Evolutionary conservation across 2,888 invertebrate species (phyloP).

Genomic region (Drosophila meridionalis): DNA sequence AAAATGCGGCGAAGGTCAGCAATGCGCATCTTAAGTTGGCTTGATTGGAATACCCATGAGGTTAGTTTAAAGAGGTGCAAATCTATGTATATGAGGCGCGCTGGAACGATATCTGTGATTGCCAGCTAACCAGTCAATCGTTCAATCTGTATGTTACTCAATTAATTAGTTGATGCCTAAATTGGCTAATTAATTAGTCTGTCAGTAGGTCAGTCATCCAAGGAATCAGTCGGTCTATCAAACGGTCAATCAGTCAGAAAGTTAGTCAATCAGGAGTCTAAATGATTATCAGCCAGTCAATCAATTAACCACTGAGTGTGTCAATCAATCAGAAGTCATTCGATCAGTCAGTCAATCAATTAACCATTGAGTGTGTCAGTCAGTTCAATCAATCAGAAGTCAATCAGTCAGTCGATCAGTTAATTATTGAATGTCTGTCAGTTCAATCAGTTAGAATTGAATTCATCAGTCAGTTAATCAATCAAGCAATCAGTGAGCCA

Average conservation of each 20-base stretch:
- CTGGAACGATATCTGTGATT: neutral
- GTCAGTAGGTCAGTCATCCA: neutral
- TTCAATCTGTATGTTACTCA: neutral
- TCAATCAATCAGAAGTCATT: neutral
- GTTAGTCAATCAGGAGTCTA: neutral
- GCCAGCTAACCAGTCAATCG: neutral
- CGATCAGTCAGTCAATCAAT: neutral
- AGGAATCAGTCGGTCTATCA: neutral
- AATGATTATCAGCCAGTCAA: neutral
- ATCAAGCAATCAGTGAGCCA: neutral
- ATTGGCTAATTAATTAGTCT: neutral
- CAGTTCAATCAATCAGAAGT: neutral
- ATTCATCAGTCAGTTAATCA: too few species aligned
- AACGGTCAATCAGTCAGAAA: neutral
- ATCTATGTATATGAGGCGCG: neutral
- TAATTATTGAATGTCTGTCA: too few species aligned
- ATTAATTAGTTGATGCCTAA: neutral
- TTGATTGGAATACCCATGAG: slow-evolving; percentile 1
- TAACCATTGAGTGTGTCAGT: neutral
- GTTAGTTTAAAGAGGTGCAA: neutral
- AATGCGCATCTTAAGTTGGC: neutral
- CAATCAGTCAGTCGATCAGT: neutral
- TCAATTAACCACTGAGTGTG: neutral
- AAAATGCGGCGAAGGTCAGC: slow-evolving; percentile 30
- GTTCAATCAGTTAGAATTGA: neutral